These are phyloP conservation scores for Peromyscus maniculatus DNA, from an alignment of 2,113 vertebrate species.

Conservation along the genomic window DNA sequence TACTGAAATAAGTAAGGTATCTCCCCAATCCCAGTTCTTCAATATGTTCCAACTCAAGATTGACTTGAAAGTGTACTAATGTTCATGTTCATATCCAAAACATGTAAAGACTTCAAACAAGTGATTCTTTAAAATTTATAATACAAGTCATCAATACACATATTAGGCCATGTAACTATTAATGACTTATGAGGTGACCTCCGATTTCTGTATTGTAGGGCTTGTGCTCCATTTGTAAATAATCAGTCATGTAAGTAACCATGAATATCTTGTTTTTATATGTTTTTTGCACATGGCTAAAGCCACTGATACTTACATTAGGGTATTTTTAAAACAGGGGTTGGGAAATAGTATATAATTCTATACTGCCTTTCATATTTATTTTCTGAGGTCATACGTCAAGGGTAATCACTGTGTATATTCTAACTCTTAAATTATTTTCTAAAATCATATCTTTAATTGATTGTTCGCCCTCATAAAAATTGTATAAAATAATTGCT, in stretches of 20 bases:
- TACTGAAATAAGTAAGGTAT: not conserved
- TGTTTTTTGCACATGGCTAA: not conserved
- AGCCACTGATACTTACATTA: not conserved
- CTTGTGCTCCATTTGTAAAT: conserved; percentile 2
- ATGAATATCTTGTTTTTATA: not conserved
- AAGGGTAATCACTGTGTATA: not conserved
- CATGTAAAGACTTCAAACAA: not conserved
- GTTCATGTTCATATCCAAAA: not conserved
- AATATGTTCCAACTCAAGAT: not conserved
- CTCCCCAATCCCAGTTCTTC: not conserved
- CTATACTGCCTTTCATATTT: not conserved
- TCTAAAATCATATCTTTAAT: not conserved
- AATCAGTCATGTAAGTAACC: not conserved
- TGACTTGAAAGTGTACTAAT: not conserved
- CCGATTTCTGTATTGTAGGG: not conserved
- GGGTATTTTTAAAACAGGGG: not conserved
- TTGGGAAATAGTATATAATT: conserved; percentile 44
- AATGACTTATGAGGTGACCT: not conserved
- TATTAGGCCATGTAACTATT: not conserved
- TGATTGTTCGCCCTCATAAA: not conserved
- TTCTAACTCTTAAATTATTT: not conserved
- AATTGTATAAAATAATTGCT: not conserved
- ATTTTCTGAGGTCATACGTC: not conserved
- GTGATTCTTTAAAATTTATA: not conserved
- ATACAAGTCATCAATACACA: not conserved